These are phyloP conservation scores for Adoxophyes honmai DNA, from an alignment of 1,140 invertebrate species.

Conservation along the genomic window DNA sequence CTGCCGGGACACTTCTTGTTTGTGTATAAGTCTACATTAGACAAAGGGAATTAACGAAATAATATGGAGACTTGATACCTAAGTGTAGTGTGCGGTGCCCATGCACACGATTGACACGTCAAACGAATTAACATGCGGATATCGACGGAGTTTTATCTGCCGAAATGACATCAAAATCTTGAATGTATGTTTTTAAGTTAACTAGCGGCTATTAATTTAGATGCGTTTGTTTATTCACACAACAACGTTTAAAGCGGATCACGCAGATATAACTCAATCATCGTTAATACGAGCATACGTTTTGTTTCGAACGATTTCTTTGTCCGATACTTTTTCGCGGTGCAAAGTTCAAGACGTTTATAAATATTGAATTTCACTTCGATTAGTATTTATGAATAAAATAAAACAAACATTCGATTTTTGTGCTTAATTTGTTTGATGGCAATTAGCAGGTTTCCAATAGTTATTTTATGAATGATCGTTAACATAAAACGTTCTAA, in stretches of 20 bases:
- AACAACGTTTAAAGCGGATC: slow-evolving; percentile 1
- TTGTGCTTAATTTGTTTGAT: slow-evolving; percentile 8
- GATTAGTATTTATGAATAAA: not conserved
- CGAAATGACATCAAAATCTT: not conserved
- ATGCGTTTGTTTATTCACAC: slow-evolving; percentile 12
- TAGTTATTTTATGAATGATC: slow-evolving; percentile 14
- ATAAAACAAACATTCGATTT: slow-evolving; percentile 7
- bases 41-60: no score
- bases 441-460: slow-evolving; percentile 10
- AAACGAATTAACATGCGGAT: not conserved
- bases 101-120: not conserved
- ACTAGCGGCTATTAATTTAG: not conserved
- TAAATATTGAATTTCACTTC: not conserved
- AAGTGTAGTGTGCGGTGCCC: no score
- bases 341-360: no score
- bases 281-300: not conserved
- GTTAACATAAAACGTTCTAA: slow-evolving; percentile 15
- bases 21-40: no score
- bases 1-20: slow-evolving; percentile 11
- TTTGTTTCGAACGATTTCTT: no score
- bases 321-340: no score
- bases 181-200: not conserved
- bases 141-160: not conserved
- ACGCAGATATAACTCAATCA: slow-evolving; percentile 10
- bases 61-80: no score